Conservation (phyloP, 1,140 invertebrate species). For the Melitaea cinxia region DNA sequence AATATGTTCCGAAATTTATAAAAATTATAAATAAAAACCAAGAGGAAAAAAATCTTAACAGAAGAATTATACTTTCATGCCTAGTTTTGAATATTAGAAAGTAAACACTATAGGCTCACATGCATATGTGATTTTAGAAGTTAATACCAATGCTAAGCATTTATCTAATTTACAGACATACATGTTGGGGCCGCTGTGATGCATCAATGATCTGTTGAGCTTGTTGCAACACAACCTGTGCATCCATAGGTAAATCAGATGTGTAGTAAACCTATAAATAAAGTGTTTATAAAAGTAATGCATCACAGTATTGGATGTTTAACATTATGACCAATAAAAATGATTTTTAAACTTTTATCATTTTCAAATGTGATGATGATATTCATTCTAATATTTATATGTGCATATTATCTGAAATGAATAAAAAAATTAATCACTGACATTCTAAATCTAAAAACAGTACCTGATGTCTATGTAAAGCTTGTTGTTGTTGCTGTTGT, state of each 20-base stretch:
- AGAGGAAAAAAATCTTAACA: no score
- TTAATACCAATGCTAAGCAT: conserved; percentile 33
- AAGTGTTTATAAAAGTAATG: conserved; percentile 53
- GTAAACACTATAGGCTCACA: conserved; percentile 17
- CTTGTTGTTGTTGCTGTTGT: conserved; percentile 62
- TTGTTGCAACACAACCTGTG: conserved; percentile 81
- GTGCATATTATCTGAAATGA: no score
- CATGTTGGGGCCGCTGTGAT: conserved; percentile 80
- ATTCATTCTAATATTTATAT: background rate
- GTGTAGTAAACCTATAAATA: conserved; percentile 82
- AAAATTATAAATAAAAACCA: no score
- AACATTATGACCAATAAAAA: background rate
- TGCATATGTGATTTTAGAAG: conserved; percentile 29
- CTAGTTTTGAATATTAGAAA: background rate
- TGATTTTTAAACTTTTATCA: background rate
- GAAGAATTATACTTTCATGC: background rate
- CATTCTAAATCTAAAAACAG: conserved; percentile 3
- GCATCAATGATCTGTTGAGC: conserved; percentile 81
- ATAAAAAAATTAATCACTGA: background rate
- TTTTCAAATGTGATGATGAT: background rate
- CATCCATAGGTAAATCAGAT: conserved; percentile 79
- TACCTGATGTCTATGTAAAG: conserved; percentile 69
- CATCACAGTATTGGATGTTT: conserved; percentile 12
- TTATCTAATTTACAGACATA: conserved; percentile 70
- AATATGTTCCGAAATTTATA: no score